A percentile compares a stretch with the other conserved stretches of the same genome.
Conservation (phyloP, 2,113 vertebrate species). For the Menidia beryllina region DNA sequence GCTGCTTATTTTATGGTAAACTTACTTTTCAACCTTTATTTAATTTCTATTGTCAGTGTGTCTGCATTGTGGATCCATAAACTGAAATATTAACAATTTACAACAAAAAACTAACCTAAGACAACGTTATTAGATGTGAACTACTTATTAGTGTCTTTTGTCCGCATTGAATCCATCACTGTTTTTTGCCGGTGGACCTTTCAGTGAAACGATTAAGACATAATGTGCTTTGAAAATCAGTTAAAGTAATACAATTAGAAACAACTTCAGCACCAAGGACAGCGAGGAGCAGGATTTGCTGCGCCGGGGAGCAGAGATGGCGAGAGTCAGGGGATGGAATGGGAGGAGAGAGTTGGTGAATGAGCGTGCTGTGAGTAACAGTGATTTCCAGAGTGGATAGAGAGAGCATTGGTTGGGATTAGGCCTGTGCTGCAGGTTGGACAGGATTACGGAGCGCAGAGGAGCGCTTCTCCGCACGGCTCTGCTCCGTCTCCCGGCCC, state of each 20-base stretch:
- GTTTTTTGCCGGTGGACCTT: too few species aligned
- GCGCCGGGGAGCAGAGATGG: background rate
- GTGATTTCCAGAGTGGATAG: slow-evolving; percentile 1
- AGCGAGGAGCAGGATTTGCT: background rate
- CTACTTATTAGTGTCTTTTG: too few species aligned
- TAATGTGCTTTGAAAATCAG: background rate
- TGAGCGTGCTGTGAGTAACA: background rate
- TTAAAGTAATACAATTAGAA: background rate
- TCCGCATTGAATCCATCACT: too few species aligned
- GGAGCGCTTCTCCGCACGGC: slow-evolving; percentile 9
- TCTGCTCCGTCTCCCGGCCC: slow-evolving; percentile 4
- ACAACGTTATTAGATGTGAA: too few species aligned
- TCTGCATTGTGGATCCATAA: too few species aligned
- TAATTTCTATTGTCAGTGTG: too few species aligned
- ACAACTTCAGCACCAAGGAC: slow-evolving; percentile 25
- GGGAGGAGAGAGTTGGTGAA: background rate
- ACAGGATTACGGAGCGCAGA: slow-evolving; percentile 54
- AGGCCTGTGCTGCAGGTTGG: slow-evolving; percentile 31
- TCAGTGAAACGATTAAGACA: too few species aligned
- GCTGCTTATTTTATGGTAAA: too few species aligned
- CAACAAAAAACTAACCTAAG: too few species aligned
- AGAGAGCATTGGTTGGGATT: slow-evolving; percentile 54
- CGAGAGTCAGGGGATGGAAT: background rate
- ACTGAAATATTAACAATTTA: too few species aligned
- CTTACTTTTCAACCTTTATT: too few species aligned